Evolutionary conservation across 2,113 vertebrate genomes (phyloP).

Genomic region (Electrona antarctica): DNA sequence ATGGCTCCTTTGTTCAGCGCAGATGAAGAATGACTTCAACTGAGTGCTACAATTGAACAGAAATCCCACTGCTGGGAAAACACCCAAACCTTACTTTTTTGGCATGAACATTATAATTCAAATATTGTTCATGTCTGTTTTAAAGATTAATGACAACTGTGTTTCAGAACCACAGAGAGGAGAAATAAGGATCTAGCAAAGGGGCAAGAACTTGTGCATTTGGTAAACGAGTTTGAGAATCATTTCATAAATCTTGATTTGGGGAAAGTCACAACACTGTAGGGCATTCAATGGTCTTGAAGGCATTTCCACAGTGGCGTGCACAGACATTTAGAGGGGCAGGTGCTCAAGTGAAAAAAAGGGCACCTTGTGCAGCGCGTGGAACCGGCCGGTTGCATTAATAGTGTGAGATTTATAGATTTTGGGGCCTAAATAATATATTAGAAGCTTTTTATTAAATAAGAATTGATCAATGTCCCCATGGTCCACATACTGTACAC

Average conservation of each 20-base stretch:
- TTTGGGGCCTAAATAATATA: too few relatives aligned
- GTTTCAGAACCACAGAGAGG: conserved; percentile 36
- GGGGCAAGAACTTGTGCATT: background rate
- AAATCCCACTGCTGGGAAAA: conserved; percentile 45
- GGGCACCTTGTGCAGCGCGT: too few relatives aligned
- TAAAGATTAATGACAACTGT: conserved; percentile 47
- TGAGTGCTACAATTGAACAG: conserved; percentile 42
- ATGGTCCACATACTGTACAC: too few relatives aligned
- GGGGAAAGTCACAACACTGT: conserved; percentile 11
- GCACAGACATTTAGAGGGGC: too few relatives aligned
- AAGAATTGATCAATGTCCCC: too few relatives aligned
- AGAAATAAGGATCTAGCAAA: conserved; percentile 18
- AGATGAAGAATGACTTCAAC: conserved; percentile 56
- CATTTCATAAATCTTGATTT: conserved; percentile 16
- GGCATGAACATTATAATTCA: conserved; percentile 31
- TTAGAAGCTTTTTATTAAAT: too few relatives aligned
- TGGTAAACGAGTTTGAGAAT: conserved; percentile 12
- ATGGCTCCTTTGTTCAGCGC: conserved; percentile 50
- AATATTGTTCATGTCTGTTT: conserved; percentile 32
- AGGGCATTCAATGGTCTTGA: conserved; percentile 4
- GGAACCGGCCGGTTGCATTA: too few relatives aligned
- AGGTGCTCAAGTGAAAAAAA: too few relatives aligned
- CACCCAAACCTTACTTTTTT: conserved; percentile 46
- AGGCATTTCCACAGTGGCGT: conserved; percentile 39
- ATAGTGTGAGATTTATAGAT: too few relatives aligned